Evolutionary conservation across 2,113 vertebrate genomes (phyloP), one percentile per base, ranked within the genome.

Genomic region (Petromus typicus): DNA sequence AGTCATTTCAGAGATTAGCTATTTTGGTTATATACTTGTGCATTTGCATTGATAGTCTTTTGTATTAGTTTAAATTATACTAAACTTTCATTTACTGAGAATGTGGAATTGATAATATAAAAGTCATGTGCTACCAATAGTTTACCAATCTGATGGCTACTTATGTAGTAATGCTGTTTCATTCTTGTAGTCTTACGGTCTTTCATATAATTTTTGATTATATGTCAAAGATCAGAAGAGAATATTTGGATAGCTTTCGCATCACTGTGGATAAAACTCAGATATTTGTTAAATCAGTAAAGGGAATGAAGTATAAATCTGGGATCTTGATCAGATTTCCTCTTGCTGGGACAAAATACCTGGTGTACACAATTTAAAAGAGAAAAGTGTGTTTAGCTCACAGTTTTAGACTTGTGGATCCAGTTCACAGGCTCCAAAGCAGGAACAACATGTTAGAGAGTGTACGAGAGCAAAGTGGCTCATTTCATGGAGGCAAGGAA

Each of bases 241-340:
- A 73, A 37, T 78, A 88, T 76, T 89, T 43, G 64, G 45, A 84
- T 43, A 87, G 23, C 32, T 92, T 78, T 83, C 51, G 76, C 40
- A 78, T 92, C 20, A 76, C 85, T 73, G 25, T 83, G 79, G 22
- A 30, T 95, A 73, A 89, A 78, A 89, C 23, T 51, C 67, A 67
- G 34, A 11, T 73, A 22, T 32, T 79, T 93, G n/a, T 25, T 48
- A 79, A 82, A 56, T 61, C 32, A 66, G 11, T 79, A 66, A 67
- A 61, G 67, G 17, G 90, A 86, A 91, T 73, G 40, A 89, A 79
- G 40, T 37, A 59, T 56, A 56, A 87, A 57, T n/a, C 34, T n/a
- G 14, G 30, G 48, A 27, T 48, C 17, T 32, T 76, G 43, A 6
- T 30, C 27, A 48, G 73, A 25, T 78, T 78, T 78, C 45, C 16